A percentile compares a stretch with the other conserved stretches of the same genome.
Conservation (phyloP, 2,888 invertebrate species). For the Danaus chrysippus region DNA sequence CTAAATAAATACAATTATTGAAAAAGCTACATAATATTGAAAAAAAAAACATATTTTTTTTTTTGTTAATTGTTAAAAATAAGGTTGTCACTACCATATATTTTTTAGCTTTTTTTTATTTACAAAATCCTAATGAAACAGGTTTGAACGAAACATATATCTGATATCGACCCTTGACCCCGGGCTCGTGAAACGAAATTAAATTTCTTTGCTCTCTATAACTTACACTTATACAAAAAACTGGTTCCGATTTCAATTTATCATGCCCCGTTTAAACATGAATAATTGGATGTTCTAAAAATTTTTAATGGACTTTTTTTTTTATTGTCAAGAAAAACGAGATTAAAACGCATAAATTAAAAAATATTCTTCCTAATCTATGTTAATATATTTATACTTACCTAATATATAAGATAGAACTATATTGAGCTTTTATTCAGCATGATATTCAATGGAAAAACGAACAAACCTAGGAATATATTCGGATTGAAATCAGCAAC, state of each 20-base stretch:
- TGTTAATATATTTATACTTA: not conserved
- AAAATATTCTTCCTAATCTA: not conserved
- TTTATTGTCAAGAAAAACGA: too few species aligned
- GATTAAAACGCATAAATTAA: not conserved
- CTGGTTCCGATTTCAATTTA: constrained; percentile 42
- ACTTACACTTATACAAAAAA: constrained; percentile 38
- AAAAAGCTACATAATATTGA: too few species aligned
- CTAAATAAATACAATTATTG: too few species aligned
- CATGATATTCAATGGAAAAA: constrained; percentile 1
- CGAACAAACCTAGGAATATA: constrained; percentile 12
- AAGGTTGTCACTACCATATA: not conserved
- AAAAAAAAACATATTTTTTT: too few species aligned
- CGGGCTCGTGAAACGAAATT: constrained; percentile 56
- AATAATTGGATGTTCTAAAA: constrained; percentile 15
- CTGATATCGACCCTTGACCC: constrained; percentile 56
- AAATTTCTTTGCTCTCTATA: constrained; percentile 43
- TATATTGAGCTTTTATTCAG: not conserved
- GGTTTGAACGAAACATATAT: constrained; percentile 51
- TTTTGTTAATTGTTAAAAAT: not conserved
- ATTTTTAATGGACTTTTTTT: not conserved
- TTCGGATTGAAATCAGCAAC: constrained; percentile 21
- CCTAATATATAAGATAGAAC: not conserved
- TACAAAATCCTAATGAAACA: constrained; percentile 41
- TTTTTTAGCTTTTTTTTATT: not conserved
- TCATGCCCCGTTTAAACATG: constrained; percentile 36